Percentiles rank a stretch among this genome's conserved stretches.
Evolutionary conservation across 2,888 invertebrate species (phyloP).

Genomic region (Nomada fucata): DNA sequence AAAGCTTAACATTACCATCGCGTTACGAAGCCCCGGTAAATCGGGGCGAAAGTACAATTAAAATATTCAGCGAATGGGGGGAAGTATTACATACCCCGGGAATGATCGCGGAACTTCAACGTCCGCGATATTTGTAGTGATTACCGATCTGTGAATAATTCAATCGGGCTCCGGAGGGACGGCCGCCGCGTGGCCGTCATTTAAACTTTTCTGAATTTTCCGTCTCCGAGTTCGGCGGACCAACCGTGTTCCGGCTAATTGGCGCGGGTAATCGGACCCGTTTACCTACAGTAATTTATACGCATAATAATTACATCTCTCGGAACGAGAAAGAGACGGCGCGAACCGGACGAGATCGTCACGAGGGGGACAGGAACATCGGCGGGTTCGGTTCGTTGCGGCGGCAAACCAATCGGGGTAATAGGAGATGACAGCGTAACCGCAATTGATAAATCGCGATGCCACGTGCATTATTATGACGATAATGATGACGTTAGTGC

Average conservation of each 20-base stretch:
- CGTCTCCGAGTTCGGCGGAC: neutral
- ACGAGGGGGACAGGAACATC: conserved; percentile 15
- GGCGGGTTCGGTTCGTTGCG: neutral
- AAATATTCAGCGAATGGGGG: no score
- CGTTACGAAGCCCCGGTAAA: no score
- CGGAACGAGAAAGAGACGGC: conserved; percentile 26
- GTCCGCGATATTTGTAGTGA: conserved; percentile 12
- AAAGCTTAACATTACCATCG: no score
- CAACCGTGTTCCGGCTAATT: conserved; percentile 36
- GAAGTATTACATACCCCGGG: neutral
- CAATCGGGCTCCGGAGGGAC: neutral
- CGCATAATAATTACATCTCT: conserved; percentile 42
- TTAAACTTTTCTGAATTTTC: conserved; percentile 26
- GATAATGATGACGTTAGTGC: conserved; percentile 72
- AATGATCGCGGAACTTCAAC: conserved; percentile 9
- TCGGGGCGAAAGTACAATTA: no score
- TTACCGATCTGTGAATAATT: conserved; percentile 18
- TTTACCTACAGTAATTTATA: conserved; percentile 41
- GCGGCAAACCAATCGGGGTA: conserved; percentile 42
- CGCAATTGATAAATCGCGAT: conserved; percentile 65
- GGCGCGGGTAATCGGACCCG: conserved; percentile 37
- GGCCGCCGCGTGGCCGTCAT: neutral
- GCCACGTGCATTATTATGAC: conserved; percentile 63
- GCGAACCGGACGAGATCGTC: neutral
- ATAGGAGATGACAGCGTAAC: conserved; percentile 23